Conservation (phyloP, 2,888 invertebrate species). For the Acanthacorydalis orientalis region DNA sequence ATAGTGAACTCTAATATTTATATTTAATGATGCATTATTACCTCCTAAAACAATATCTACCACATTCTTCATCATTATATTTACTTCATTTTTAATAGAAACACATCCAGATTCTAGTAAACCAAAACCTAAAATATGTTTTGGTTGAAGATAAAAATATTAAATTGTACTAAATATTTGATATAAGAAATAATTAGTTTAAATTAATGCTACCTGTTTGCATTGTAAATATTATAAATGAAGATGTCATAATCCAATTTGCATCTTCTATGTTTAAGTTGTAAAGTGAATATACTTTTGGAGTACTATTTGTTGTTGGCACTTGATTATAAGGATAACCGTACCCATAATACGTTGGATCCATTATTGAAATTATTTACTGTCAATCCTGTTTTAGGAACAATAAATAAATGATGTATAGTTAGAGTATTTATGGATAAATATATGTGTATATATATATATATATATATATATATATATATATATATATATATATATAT, state of each 20-base stretch:
- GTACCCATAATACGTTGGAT: too few species aligned
- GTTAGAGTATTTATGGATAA: too few species aligned
- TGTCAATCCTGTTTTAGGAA: not conserved
- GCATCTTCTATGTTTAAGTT: conserved; percentile 62
- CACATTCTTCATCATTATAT: conserved; percentile 95
- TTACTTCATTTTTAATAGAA: conserved; percentile 84
- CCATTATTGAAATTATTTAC: too few species aligned
- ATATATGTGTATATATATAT: too few species aligned
- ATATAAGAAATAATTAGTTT: not conserved
- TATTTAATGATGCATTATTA: conserved; percentile 14
- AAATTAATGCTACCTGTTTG: conserved; percentile 51
- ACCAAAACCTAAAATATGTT: conserved; percentile 56
- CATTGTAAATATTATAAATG: conserved; percentile 87
- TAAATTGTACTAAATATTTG: not conserved
- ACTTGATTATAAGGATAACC: too few species aligned
- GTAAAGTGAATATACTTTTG: conserved; percentile 31
- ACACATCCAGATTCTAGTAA: conserved; percentile 89
- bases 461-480: too few species aligned
- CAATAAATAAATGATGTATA: not conserved
- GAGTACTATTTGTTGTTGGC: not conserved
- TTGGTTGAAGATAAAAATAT: not conserved
- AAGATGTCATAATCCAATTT: conserved; percentile 76
- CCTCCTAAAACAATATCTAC: conserved; percentile 86
- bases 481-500: too few species aligned
- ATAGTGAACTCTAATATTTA: not conserved